A percentile compares a stretch with the other conserved stretches of the same genome.
Evolutionary conservation across 2,888 invertebrate species (phyloP).

Genomic region (Agrotis puta): DNA sequence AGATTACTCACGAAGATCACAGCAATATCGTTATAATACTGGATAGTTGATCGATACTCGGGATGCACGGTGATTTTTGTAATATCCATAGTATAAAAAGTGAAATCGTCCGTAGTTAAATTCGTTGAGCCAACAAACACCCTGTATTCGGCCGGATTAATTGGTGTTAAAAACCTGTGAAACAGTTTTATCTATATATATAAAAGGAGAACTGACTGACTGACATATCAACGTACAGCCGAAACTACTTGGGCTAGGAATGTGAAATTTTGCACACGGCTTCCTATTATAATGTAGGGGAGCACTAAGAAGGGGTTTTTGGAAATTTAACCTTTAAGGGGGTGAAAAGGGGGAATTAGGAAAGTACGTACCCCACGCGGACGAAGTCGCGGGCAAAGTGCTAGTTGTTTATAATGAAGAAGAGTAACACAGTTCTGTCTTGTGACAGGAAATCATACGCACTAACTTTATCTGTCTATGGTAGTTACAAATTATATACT

Average conservation of each 20-base stretch:
- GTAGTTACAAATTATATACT: no score
- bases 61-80: conserved; percentile 66
- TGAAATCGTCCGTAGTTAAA: conserved; percentile 53
- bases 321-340: no score
- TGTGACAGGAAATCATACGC: not conserved
- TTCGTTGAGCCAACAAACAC: conserved; percentile 65
- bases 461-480: not conserved
- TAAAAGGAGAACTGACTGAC: no score
- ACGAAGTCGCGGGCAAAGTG: no score
- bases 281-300: no score
- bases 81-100: conserved; percentile 56
- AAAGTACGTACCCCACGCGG: no score
- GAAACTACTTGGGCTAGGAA: no score
- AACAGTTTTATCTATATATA: not conserved
- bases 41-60: not conserved
- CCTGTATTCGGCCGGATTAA: conserved; percentile 55
- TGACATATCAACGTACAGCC: no score
- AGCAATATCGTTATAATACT: conserved; percentile 34
- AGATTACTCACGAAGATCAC: conserved; percentile 37
- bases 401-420: not conserved
- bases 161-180: conserved; percentile 40
- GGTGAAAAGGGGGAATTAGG: no score
- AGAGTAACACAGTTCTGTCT: not conserved
- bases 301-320: no score
- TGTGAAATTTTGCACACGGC: no score